phyloP scores from a whole-genome alignment of 2,888 invertebrate species.

The Acrobasis consociella region DNA sequence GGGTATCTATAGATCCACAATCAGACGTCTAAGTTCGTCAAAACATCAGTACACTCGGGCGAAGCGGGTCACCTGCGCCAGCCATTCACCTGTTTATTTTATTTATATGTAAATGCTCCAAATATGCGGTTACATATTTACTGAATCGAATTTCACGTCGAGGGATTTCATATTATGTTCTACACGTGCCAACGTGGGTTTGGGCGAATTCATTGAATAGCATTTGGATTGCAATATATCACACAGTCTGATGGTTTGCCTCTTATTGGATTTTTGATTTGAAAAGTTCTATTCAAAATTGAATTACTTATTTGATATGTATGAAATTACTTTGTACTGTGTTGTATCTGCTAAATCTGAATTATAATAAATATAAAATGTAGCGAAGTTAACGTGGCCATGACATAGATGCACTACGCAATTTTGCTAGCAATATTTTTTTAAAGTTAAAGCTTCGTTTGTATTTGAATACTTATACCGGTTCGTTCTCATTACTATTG shows the following conservation, averaged over 20 bases:
- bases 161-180: conserved; percentile 18
- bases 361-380: too few relatives aligned
- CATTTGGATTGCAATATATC: conserved; percentile 15
- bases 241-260: neutral
- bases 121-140: conserved; percentile 11
- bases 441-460: too few relatives aligned
- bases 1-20: too few relatives aligned
- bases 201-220: conserved; percentile 21
- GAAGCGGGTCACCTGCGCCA: neutral
- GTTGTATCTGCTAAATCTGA: too few relatives aligned
- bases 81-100: conserved; percentile 3
- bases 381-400: too few relatives aligned
- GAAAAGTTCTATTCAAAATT: conserved; percentile 4
- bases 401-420: too few relatives aligned
- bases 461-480: too few relatives aligned
- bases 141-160: conserved; percentile 9
- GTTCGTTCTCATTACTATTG: too few relatives aligned
- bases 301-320: neutral
- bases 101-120: conserved; percentile 17
- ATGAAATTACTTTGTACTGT: neutral
- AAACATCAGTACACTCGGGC: neutral
- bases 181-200: conserved; percentile 7
- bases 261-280: conserved; percentile 5
- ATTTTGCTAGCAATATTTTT: too few relatives aligned
- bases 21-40: neutral